Evolutionary conservation across 64 coral and sea anemone species (phyloP), one percentile per base, ranked within the genome.

Genomic region (Montipora sp.): DNA sequence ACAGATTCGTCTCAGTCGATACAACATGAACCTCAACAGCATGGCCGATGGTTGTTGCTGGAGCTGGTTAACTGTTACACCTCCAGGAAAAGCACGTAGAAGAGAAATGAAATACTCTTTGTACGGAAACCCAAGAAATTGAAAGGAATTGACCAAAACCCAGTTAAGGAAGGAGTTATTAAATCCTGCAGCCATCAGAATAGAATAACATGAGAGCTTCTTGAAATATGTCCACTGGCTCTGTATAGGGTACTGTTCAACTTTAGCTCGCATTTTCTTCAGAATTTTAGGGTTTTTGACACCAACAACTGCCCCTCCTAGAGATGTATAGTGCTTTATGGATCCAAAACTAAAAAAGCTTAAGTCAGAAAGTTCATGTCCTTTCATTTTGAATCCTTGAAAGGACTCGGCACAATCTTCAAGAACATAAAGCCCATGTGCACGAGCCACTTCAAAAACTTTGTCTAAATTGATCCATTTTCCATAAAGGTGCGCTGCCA

Each of bases 331-430:
- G 75, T 96, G 84, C 60, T 98, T 98, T 51, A 98, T 98, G 47
- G 94, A 88, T 53, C 97, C 97, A 94, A 98, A 98, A 79, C 97
- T 98, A 18, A 94, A 98, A 80, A 98, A 96, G 0, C 82, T 80
- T 57, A 98, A 43, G 53, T 98, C 97, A 47, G 94, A 96, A 11
- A 80, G 77, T 84, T 77, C 60, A 87, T 98, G 83, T 7, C 94
- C 97, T 86, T 92, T 93, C 20, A 53, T 90, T 83, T 88, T 89
- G 36, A 98, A 89, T 13, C 97, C 97, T 75, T 95, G 94, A 92
- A 98, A 98, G 47, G 81, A 98, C 58, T 98, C 97, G 1, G 97
- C 97, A 96, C 97, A 98, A 51, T 98, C 97, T 80, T 98, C 97
- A 8, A 98, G 76, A 24, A 98, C 73, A 63, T 84, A 94, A 9